A percentile compares a stretch with the other conserved stretches of the same genome.
Conservation (phyloP, 2,113 vertebrate species). For the Brachyhypopomus occidentalis region DNA sequence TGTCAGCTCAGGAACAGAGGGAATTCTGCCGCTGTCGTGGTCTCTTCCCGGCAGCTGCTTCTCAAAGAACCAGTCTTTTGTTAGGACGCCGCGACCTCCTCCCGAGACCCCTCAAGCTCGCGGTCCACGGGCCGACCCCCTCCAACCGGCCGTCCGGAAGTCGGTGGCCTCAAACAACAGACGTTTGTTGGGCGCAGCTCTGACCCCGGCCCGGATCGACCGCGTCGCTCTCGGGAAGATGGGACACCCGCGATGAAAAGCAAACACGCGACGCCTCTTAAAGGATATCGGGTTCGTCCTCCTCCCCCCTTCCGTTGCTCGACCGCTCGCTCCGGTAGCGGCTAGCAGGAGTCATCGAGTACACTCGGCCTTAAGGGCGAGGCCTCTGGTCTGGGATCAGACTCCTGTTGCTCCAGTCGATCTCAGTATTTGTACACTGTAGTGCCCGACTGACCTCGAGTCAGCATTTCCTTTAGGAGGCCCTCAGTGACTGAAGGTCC, state of each 20-base stretch:
- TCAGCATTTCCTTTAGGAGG: no score
- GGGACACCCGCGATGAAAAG: conserved; percentile 50
- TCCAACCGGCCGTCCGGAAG: conserved; percentile 32
- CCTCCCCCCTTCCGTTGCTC: conserved; percentile 25
- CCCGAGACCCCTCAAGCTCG: conserved; percentile 20
- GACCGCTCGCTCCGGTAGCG: conserved; percentile 41
- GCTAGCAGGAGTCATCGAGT: conserved; percentile 35
- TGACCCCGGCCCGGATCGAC: conserved; percentile 14
- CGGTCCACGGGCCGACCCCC: neutral
- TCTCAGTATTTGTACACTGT: no score
- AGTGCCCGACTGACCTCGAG: neutral
- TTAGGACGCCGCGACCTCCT: conserved; percentile 19
- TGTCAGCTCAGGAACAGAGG: neutral
- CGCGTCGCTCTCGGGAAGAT: conserved; percentile 27
- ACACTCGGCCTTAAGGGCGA: neutral
- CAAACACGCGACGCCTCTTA: conserved; percentile 49
- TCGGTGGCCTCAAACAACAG: conserved; percentile 39
- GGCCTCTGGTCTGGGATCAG: no score
- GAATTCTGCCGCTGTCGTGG: neutral
- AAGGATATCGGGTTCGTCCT: conserved; percentile 52
- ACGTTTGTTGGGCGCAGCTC: conserved; percentile 36
- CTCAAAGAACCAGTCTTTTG: conserved; percentile 28
- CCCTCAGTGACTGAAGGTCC: no score
- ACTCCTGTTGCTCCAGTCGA: no score
- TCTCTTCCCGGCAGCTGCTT: conserved; percentile 39